A percentile compares a stretch with the other conserved stretches of the same genome.
Conservation (phyloP, 2,888 invertebrate genomes). For the Molanna angustata region DNA sequence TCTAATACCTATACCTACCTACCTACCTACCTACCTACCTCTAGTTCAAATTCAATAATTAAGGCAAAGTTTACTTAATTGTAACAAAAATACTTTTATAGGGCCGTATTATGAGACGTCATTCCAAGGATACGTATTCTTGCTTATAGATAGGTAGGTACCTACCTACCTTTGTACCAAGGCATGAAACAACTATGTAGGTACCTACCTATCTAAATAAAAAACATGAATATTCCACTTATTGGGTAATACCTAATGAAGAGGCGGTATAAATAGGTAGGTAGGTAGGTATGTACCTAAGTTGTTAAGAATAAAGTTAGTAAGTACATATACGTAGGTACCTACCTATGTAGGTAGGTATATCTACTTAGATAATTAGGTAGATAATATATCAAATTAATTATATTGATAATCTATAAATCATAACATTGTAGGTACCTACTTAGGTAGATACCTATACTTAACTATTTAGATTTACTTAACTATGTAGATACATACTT, state of each 20-base stretch:
- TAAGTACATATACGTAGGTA: not conserved
- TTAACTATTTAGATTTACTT: no score
- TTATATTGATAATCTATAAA: not conserved
- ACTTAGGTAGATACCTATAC: no score
- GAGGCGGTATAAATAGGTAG: not conserved
- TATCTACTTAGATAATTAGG: no score
- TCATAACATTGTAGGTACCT: not conserved
- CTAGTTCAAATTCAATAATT: no score
- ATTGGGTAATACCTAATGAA: not conserved
- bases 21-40: no score
- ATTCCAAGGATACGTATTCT: not conserved
- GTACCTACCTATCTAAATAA: not conserved
- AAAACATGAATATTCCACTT: not conserved
- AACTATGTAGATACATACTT: no score
- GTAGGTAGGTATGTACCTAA: not conserved
- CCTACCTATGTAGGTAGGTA: not conserved
- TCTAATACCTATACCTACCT: not conserved
- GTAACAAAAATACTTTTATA: not conserved
- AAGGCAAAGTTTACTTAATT: not conserved
- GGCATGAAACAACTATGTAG: no score
- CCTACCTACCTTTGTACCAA: no score
- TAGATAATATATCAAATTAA: no score
- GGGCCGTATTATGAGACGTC: no score
- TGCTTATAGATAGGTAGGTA: not conserved
- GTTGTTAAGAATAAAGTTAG: no score